Conservation (phyloP, 1,140 invertebrate genomes). For the Monomorium pharaonis region DNA sequence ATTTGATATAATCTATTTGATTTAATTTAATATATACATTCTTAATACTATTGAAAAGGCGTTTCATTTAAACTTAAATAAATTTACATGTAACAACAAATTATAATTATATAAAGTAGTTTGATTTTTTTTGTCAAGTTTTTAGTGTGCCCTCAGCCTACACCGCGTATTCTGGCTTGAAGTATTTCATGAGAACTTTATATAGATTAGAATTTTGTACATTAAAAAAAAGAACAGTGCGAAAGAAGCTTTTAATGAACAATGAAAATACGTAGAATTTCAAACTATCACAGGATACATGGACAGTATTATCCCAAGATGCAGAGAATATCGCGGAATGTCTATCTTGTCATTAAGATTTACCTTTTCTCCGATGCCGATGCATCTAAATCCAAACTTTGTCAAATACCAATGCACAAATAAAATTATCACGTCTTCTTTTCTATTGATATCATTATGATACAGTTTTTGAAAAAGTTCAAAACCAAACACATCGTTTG, state of each 20-base stretch:
- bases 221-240: constrained; percentile 84
- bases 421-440: constrained; percentile 89
- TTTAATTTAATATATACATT: neutral
- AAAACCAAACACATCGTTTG: constrained; percentile 87
- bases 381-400: constrained; percentile 89
- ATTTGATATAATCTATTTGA: no score
- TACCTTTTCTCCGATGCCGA: constrained; percentile 90
- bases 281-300: neutral
- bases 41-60: neutral
- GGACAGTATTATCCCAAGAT: neutral
- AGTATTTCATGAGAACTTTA: neutral
- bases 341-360: constrained; percentile 46
- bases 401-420: constrained; percentile 90
- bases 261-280: neutral
- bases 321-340: neutral
- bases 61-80: neutral
- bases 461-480: constrained; percentile 89
- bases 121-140: no score
- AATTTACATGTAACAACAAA: neutral
- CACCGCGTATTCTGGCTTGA: no score
- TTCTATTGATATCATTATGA: constrained; percentile 87
- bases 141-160: no score
- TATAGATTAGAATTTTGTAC: constrained; percentile 2
- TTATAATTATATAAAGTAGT: neutral
- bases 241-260: constrained; percentile 33